Evolutionary conservation across 2,888 invertebrate genomes (phyloP).

Genomic region (Hypomecis punctinalis): DNA sequence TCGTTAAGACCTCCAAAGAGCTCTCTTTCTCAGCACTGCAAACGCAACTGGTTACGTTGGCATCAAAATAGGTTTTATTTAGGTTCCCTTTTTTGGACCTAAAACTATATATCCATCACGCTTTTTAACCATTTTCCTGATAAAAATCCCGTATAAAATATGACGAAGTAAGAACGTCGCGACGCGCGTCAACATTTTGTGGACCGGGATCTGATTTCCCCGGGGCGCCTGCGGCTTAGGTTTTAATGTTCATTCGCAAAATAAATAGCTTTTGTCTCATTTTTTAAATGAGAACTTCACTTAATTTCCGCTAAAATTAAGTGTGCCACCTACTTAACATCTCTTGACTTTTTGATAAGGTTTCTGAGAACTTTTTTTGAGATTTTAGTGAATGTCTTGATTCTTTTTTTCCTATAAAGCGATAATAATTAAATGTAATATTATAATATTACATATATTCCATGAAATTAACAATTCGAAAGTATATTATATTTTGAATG

Average conservation of each 20-base stretch:
- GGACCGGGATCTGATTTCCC: slow-evolving; percentile 66
- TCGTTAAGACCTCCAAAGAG: too few relatives aligned
- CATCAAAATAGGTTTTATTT: too few relatives aligned
- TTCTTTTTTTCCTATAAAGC: background rate
- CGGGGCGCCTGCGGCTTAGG: slow-evolving; percentile 55
- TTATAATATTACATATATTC: too few relatives aligned
- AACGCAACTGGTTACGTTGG: too few relatives aligned
- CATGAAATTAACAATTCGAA: too few relatives aligned
- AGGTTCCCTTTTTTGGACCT: background rate
- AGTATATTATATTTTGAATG: too few relatives aligned
- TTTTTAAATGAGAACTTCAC: slow-evolving; percentile 42
- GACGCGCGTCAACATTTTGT: slow-evolving; percentile 55
- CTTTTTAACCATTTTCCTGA: slow-evolving; percentile 19
- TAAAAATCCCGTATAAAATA: slow-evolving; percentile 40
- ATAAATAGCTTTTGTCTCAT: slow-evolving; percentile 55
- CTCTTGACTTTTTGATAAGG: slow-evolving; percentile 20
- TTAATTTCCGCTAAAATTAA: slow-evolving; percentile 35
- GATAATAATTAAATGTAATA: too few relatives aligned
- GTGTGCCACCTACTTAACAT: slow-evolving; percentile 24
- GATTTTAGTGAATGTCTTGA: background rate
- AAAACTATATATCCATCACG: slow-evolving; percentile 5
- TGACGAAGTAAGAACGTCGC: slow-evolving; percentile 46
- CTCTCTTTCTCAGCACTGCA: too few relatives aligned
- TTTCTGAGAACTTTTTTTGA: background rate
- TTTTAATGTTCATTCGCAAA: slow-evolving; percentile 62